Conservation (phyloP, 2,797 vertebrate species). For the Chaetodon trifasciatus region DNA sequence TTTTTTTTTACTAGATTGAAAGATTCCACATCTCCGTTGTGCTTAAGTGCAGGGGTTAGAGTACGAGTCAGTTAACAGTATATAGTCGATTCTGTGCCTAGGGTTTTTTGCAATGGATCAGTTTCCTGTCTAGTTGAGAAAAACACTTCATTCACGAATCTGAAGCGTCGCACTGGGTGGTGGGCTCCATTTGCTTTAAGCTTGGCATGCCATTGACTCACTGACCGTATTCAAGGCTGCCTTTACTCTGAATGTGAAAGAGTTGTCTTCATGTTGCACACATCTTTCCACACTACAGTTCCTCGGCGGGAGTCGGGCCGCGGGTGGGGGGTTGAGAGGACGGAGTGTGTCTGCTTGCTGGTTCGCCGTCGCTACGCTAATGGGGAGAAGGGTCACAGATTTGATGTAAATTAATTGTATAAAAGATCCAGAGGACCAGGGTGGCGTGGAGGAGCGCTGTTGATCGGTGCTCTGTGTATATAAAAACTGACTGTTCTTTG, state of each 20-base stretch:
- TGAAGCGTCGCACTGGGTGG: slow-evolving; percentile 90
- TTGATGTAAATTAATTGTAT: slow-evolving; percentile 90
- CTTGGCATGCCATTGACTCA: slow-evolving; percentile 99
- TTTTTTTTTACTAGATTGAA: slow-evolving; percentile 87
- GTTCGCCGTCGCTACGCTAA: slow-evolving; percentile 51
- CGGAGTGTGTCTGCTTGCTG: slow-evolving; percentile 46
- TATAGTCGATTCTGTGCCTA: slow-evolving; percentile 95
- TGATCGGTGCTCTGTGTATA: slow-evolving; percentile 98
- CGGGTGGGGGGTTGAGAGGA: neutral
- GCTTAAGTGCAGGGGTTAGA: slow-evolving; percentile 86
- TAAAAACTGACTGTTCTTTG: slow-evolving; percentile 88
- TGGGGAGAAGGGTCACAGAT: slow-evolving; percentile 74
- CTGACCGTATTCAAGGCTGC: slow-evolving; percentile 94
- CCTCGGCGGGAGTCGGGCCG: slow-evolving; percentile 51
- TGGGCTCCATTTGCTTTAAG: slow-evolving; percentile 95
- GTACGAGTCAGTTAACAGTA: slow-evolving; percentile 88
- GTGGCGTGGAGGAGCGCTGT: slow-evolving; percentile 90
- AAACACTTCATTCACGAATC: slow-evolving; percentile 92
- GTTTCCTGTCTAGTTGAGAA: slow-evolving; percentile 87
- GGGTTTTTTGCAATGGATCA: slow-evolving; percentile 92
- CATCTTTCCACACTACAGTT: slow-evolving; percentile 83
- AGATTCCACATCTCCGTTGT: slow-evolving; percentile 88
- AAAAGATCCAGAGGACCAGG: slow-evolving; percentile 85
- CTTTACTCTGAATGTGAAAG: slow-evolving; percentile 99
- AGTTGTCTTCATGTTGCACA: slow-evolving; percentile 96